Conservation (phyloP, 2,888 invertebrate species). For the Tinea trinotella region DNA sequence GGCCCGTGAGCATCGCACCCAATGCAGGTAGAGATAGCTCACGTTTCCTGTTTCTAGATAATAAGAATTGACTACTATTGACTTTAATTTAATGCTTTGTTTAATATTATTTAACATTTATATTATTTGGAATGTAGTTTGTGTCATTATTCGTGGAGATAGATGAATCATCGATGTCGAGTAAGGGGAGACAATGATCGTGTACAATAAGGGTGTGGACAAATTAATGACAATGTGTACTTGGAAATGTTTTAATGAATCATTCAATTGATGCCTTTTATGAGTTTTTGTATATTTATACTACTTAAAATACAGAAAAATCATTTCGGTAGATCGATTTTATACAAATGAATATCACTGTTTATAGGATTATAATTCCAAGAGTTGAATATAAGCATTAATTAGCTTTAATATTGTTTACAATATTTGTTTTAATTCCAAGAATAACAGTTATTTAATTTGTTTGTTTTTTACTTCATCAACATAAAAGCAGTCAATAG, state of each 20-base stretch:
- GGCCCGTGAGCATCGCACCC: constrained; percentile 13
- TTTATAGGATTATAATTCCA: no score
- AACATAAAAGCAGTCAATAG: no score
- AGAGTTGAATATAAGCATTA: no score
- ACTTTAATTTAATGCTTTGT: neutral
- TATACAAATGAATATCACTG: no score
- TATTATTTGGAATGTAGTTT: neutral
- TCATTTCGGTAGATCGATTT: no score
- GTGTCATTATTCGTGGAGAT: neutral
- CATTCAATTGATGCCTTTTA: neutral
- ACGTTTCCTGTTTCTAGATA: constrained; percentile 16
- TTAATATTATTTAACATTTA: neutral
- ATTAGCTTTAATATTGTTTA: no score
- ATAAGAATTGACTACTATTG: neutral
- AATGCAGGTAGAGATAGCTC: constrained; percentile 18
- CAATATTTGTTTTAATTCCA: no score
- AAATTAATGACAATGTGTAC: constrained; percentile 10
- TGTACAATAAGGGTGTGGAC: constrained; percentile 17
- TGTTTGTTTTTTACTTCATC: no score
- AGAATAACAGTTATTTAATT: no score
- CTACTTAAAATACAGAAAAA: no score
- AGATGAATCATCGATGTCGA: constrained; percentile 62
- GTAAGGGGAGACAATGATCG: constrained; percentile 35
- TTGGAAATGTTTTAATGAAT: neutral
- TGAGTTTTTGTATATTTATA: no score